Evolutionary conservation across 2,797 vertebrate species (phyloP).

Genomic region (Garrulus glandarius): DNA sequence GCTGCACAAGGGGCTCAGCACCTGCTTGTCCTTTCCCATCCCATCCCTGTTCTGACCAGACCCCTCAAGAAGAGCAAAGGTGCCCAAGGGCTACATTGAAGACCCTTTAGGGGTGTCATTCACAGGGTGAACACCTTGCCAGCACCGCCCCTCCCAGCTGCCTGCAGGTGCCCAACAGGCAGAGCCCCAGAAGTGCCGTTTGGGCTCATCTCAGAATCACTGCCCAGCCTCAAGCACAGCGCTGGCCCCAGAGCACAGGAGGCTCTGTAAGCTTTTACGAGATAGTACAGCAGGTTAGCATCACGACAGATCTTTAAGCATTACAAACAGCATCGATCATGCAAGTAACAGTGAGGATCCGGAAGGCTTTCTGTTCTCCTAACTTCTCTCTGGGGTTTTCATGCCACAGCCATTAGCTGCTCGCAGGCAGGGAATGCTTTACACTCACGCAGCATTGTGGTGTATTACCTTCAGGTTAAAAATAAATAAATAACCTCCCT

Average conservation of each 20-base stretch:
- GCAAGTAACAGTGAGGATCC: not conserved
- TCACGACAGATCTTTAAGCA: conserved; percentile 8
- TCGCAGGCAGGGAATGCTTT: not conserved
- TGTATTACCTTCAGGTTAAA: not conserved
- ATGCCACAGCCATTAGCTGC: conserved; percentile 36
- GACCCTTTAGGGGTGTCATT: not conserved
- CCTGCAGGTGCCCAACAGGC: not conserved
- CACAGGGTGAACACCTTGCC: not conserved
- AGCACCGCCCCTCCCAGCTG: not conserved
- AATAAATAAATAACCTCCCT: not conserved
- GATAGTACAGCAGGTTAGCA: conserved; percentile 2
- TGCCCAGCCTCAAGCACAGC: not conserved
- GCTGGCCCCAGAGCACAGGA: not conserved
- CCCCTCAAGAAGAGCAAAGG: not conserved
- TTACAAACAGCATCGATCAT: conserved; percentile 42
- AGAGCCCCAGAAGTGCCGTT: not conserved
- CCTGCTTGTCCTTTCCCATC: not conserved
- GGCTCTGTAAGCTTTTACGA: not conserved
- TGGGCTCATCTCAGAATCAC: not conserved
- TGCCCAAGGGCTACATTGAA: accelerated
- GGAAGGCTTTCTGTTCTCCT: not conserved
- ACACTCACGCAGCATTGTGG: accelerated
- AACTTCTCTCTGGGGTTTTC: conserved; percentile 50
- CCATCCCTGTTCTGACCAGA: not conserved
- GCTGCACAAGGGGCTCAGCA: not conserved